phyloP scores from a whole-genome alignment of 2,113 vertebrate species.

The Callionymus lyra region DNA sequence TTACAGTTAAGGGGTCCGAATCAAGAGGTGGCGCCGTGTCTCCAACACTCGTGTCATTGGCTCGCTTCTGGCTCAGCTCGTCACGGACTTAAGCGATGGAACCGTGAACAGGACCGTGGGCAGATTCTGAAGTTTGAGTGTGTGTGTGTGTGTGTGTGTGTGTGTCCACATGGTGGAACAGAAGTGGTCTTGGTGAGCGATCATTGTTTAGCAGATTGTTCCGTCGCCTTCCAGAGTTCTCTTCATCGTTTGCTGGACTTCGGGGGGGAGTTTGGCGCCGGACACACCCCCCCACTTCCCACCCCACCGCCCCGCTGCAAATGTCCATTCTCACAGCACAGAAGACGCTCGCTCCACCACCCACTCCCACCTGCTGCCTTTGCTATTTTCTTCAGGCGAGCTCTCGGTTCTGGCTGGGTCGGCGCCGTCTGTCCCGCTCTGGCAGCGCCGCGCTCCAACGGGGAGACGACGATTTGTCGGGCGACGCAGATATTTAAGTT shows the following conservation, averaged over 20 bases:
- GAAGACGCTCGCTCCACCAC: constrained; percentile 72
- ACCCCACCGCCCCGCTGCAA: constrained; percentile 51
- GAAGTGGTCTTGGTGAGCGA: constrained; percentile 57
- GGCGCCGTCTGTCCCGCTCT: constrained; percentile 70
- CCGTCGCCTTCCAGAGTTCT: constrained; percentile 52
- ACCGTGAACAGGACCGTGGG: too few species aligned
- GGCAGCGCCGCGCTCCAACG: constrained; percentile 49
- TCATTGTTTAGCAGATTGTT: constrained; percentile 68
- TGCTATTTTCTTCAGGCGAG: constrained; percentile 75
- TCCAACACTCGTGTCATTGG: too few species aligned
- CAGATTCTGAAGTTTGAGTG: too few species aligned
- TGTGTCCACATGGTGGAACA: constrained; percentile 65
- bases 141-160: too few species aligned
- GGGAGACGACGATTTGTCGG: constrained; percentile 10
- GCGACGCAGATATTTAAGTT: neutral
- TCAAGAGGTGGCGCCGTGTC: too few species aligned
- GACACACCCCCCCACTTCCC: constrained; percentile 41
- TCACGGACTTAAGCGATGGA: too few species aligned
- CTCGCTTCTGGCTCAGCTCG: too few species aligned
- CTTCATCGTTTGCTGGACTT: constrained; percentile 56
- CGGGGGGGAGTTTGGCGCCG: constrained; percentile 54
- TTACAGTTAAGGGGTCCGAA: too few species aligned
- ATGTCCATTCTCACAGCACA: constrained; percentile 78
- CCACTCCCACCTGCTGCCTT: constrained; percentile 77
- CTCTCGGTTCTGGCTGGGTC: constrained; percentile 69